Percentiles rank a stretch among this genome's conserved stretches.
Conservation (phyloP, 1,140 invertebrate genomes). For the Bombus huntii region DNA sequence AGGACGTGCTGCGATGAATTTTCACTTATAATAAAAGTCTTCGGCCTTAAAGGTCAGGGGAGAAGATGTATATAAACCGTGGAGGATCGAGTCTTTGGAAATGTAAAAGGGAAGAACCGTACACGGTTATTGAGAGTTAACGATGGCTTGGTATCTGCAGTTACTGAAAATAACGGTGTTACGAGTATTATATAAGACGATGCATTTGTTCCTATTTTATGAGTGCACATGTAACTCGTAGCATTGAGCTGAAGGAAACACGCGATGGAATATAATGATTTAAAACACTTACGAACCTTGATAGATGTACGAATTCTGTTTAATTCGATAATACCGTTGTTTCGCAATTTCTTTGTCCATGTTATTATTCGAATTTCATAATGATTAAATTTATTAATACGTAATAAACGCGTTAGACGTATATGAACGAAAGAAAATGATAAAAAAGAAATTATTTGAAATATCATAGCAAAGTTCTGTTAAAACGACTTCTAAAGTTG, state of each 20-base stretch:
- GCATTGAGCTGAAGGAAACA: not conserved
- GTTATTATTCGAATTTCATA: not conserved
- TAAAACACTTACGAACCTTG: not conserved
- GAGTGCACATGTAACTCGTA: not conserved
- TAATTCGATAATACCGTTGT: not conserved
- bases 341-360: not conserved
- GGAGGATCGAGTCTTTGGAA: not conserved
- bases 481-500: too few species aligned
- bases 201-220: not conserved
- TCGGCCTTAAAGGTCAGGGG: not conserved
- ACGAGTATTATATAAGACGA: not conserved
- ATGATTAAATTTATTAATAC: not conserved
- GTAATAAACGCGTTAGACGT: too few species aligned
- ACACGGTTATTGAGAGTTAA: not conserved
- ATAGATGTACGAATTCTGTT: not conserved
- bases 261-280: not conserved
- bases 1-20: not conserved
- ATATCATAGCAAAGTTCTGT: too few species aligned
- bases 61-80: not conserved
- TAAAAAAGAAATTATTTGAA: not conserved
- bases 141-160: not conserved
- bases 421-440: not conserved
- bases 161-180: not conserved
- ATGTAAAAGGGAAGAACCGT: not conserved
- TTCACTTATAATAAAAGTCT: not conserved